Percentiles rank a stretch among this genome's conserved stretches.
Conservation (phyloP, 2,797 vertebrate genomes). For the Odontamblyopus rebecca region DNA sequence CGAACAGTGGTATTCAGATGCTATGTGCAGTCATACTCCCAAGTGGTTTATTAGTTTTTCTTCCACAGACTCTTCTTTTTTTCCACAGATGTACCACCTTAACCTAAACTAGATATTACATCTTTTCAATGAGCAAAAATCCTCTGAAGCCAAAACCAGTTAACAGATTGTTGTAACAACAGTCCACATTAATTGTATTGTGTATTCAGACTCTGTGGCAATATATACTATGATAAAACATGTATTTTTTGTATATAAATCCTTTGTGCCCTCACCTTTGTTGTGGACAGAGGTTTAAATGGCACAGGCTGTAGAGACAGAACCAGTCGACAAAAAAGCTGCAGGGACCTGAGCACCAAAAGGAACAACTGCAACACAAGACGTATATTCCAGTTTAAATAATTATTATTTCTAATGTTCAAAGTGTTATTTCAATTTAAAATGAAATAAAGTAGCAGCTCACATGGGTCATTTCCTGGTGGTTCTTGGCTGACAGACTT, state of each 20-base stretch:
- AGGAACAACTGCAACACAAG: conserved; percentile 85
- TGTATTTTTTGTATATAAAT: not conserved
- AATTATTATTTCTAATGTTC: not conserved
- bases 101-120: no score
- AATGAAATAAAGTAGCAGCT: not conserved
- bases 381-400: not conserved
- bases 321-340: conserved; percentile 88
- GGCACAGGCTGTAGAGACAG: conserved; percentile 91
- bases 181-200: not conserved
- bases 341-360: conserved; percentile 87
- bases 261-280: conserved; percentile 76
- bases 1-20: no score
- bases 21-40: no score
- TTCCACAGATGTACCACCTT: no score
- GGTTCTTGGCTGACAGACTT: conserved; percentile 80
- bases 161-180: not conserved
- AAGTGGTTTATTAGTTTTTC: no score
- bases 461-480: conserved; percentile 94
- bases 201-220: not conserved
- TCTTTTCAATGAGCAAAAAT: no score
- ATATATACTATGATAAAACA: not conserved
- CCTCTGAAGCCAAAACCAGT: no score
- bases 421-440: not conserved
- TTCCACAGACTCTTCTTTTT: no score
- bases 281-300: conserved; percentile 75